These are phyloP conservation scores for Dynastes tityus DNA, from an alignment of 2,888 invertebrate genomes.

Conservation along the genomic window DNA sequence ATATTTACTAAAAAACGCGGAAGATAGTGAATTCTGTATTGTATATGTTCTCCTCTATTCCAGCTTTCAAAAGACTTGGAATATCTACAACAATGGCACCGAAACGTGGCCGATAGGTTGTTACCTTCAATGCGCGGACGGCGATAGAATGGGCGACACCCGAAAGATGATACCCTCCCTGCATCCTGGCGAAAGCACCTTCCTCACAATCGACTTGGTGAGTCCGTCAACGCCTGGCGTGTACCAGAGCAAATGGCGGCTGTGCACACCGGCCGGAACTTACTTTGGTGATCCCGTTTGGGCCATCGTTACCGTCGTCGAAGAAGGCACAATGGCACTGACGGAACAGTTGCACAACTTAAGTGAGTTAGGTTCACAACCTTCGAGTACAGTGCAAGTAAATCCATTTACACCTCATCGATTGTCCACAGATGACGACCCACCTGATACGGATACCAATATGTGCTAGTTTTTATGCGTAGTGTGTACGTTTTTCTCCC, in stretches of 20 bases:
- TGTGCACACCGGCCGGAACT: slow-evolving; percentile 89
- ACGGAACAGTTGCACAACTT: slow-evolving; percentile 84
- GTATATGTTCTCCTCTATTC: slow-evolving; percentile 53
- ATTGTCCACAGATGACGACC: slow-evolving; percentile 53
- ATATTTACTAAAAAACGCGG: too few species aligned
- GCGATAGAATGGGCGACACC: slow-evolving; percentile 76
- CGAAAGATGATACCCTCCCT: slow-evolving; percentile 80
- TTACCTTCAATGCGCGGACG: slow-evolving; percentile 83
- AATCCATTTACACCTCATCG: slow-evolving; percentile 58
- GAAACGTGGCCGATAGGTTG: slow-evolving; percentile 92
- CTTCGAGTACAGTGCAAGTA: slow-evolving; percentile 53
- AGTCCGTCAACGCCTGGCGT: slow-evolving; percentile 84
- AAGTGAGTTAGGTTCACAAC: slow-evolving; percentile 69
- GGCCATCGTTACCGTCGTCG: slow-evolving; percentile 87
- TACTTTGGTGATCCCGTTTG: slow-evolving; percentile 93
- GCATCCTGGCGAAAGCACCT: slow-evolving; percentile 83
- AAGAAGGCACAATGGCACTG: slow-evolving; percentile 85
- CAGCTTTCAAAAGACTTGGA: slow-evolving; percentile 91
- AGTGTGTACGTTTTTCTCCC: slow-evolving; percentile 25
- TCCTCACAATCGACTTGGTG: slow-evolving; percentile 84
- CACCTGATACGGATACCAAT: slow-evolving; percentile 57
- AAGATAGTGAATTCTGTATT: too few species aligned
- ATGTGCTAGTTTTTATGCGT: slow-evolving; percentile 58
- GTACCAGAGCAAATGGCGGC: slow-evolving; percentile 91
- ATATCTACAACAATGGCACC: slow-evolving; percentile 88